Evolutionary conservation across 2,797 vertebrate genomes (phyloP).

Genomic region (Cuniculus paca): DNA sequence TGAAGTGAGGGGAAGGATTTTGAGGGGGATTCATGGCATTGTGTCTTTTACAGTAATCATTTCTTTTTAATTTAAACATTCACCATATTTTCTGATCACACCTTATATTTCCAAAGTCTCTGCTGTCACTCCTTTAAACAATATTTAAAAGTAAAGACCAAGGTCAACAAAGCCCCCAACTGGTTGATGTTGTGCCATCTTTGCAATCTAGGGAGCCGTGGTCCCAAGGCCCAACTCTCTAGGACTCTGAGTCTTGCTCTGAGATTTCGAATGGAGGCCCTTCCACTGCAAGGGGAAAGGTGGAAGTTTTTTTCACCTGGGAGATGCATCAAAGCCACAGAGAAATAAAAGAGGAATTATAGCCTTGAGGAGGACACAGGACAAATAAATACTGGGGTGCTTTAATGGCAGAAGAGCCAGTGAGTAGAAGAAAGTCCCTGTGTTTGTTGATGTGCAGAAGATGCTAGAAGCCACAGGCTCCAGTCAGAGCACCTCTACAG

Average conservation of each 20-base stretch:
- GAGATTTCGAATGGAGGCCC: neutral
- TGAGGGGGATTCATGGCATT: neutral
- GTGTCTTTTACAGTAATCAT: neutral
- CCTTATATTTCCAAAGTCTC: neutral
- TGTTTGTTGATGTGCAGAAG: conserved; percentile 30
- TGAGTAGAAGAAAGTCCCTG: neutral
- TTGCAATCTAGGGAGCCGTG: neutral
- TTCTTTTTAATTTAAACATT: neutral
- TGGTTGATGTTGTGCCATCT: neutral
- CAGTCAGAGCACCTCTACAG: neutral
- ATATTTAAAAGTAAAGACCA: conserved; percentile 37
- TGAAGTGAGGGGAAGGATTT: neutral
- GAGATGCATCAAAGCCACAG: neutral
- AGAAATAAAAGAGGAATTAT: neutral
- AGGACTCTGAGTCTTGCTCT: neutral
- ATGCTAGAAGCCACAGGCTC: neutral
- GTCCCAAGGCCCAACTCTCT: neutral
- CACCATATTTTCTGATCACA: neutral
- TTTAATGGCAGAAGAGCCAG: conserved; percentile 2
- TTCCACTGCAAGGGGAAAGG: neutral
- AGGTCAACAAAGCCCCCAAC: neutral
- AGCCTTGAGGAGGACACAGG: neutral
- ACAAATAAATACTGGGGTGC: neutral
- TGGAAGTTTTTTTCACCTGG: neutral
- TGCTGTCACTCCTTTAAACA: conserved; percentile 12